Conservation (phyloP, 2,113 vertebrate species). For the Hippocampus comes region DNA sequence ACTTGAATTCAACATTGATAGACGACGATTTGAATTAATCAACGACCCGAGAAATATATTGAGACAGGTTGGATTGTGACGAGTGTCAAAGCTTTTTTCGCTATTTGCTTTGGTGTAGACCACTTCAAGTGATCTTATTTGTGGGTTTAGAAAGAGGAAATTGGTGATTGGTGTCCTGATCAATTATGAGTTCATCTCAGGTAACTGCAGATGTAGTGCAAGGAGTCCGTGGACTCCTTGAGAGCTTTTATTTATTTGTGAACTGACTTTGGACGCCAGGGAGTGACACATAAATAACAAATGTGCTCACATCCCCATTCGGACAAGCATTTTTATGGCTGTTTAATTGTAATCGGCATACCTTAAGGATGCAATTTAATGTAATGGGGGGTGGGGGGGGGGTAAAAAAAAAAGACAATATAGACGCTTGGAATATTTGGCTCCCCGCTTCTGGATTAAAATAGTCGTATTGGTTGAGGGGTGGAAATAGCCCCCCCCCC, state of each 20-base stretch:
- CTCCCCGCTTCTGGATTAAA: neutral
- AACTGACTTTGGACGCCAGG: constrained; percentile 29
- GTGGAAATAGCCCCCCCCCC: too few species aligned
- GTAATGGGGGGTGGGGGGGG: neutral
- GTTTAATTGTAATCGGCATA: constrained; percentile 33
- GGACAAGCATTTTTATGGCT: constrained; percentile 26
- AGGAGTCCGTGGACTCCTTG: constrained; percentile 22
- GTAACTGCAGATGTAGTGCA: neutral
- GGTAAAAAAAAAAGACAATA: neutral
- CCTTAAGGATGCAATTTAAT: neutral
- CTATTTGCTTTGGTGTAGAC: neutral
- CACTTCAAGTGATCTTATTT: neutral
- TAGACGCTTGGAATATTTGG: neutral
- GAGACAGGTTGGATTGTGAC: neutral
- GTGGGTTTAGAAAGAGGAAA: constrained; percentile 8
- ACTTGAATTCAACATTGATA: neutral
- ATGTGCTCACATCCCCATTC: constrained; percentile 28
- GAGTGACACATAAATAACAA: constrained; percentile 44
- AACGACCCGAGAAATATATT: neutral
- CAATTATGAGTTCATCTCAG: constrained; percentile 19
- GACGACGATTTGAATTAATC: neutral
- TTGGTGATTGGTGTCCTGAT: neutral
- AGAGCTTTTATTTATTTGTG: constrained; percentile 47
- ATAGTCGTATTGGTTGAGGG: neutral
- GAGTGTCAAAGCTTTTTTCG: too few species aligned